Evolutionary conservation across 2,797 vertebrate species (phyloP).

Genomic region (Onychomys torridus): DNA sequence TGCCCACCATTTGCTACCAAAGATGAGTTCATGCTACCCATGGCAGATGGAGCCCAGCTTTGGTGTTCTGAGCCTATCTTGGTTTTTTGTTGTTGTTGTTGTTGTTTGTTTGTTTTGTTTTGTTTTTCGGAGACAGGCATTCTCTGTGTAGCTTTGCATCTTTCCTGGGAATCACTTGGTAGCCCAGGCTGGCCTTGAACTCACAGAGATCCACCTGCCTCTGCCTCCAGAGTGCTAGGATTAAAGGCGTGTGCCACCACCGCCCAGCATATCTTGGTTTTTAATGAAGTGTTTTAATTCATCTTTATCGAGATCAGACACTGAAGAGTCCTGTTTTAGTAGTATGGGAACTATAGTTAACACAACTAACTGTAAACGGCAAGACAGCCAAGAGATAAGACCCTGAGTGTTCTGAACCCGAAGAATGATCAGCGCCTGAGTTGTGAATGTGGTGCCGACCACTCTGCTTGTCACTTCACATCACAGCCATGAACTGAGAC

Average conservation of each 20-base stretch:
- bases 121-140: too few species aligned
- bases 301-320: background rate
- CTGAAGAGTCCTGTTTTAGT: too few species aligned
- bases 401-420: background rate
- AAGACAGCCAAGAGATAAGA: background rate
- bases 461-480: background rate
- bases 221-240: too few species aligned
- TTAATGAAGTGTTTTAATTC: background rate
- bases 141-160: too few species aligned
- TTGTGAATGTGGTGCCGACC: accelerated
- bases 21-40: too few species aligned
- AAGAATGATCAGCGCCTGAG: background rate
- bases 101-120: too few species aligned
- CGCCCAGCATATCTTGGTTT: background rate
- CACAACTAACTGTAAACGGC: background rate
- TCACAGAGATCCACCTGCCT: too few species aligned
- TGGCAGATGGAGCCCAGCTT: background rate
- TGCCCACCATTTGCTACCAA: background rate
- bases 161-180: too few species aligned
- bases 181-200: too few species aligned
- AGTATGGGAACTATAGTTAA: too few species aligned
- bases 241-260: too few species aligned
- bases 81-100: too few species aligned
- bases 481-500: accelerated
- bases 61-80: background rate